A percentile compares a stretch with the other conserved stretches of the same genome.
Conservation (phyloP, 1,140 invertebrate genomes). For the Bombus confusus region DNA sequence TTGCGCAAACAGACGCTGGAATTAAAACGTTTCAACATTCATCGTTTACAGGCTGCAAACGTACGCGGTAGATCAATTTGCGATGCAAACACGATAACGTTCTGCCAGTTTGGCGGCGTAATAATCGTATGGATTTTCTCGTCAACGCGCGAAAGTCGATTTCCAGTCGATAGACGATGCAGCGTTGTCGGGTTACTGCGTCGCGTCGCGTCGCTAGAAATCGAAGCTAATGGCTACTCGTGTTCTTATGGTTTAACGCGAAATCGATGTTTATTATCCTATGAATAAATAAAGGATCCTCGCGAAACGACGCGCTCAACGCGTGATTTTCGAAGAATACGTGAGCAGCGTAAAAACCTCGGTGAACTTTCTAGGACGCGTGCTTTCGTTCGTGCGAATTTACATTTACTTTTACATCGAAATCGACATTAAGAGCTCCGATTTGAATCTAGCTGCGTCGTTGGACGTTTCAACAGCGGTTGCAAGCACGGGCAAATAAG, state of each 20-base stretch:
- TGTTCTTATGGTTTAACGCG: background rate
- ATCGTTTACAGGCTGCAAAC: background rate
- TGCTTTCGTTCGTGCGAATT: background rate
- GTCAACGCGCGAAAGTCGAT: background rate
- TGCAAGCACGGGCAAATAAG: background rate
- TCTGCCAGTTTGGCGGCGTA: background rate
- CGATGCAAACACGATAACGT: too few species aligned
- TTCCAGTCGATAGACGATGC: background rate
- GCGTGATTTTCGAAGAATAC: background rate
- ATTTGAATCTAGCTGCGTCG: too few species aligned
- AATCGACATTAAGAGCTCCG: background rate
- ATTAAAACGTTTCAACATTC: background rate
- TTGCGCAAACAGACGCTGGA: background rate
- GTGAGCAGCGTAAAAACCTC: background rate
- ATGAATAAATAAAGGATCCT: background rate
- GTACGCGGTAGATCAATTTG: background rate
- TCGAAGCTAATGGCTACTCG: background rate
- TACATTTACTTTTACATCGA: background rate
- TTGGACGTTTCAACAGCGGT: too few species aligned
- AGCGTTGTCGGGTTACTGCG: background rate
- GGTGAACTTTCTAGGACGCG: background rate
- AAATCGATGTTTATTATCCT: conserved; percentile 14
- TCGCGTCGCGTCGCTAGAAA: background rate
- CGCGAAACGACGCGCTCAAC: background rate
- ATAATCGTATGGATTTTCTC: background rate